Conservation (phyloP, 2,888 invertebrate species). For the Tenthredo distinguenda region DNA sequence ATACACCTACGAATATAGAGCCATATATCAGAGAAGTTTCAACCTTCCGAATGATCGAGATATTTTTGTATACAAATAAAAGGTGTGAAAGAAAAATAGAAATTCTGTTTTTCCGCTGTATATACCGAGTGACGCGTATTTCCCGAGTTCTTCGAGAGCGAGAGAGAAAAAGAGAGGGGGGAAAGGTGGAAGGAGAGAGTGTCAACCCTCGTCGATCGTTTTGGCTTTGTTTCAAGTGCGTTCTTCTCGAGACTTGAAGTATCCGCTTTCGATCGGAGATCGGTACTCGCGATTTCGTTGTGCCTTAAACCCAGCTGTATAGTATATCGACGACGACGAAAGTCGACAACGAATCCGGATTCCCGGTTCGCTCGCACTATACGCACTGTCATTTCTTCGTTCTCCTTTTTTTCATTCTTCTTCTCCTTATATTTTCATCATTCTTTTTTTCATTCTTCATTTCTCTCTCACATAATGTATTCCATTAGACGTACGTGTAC, state of each 20-base stretch:
- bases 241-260: conserved; percentile 16
- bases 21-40: too few species aligned
- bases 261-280: conserved; percentile 27
- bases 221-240: conserved; percentile 51
- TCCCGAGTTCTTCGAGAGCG: neutral
- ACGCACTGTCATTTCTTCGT: conserved; percentile 33
- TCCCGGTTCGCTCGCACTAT: neutral
- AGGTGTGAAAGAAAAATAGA: neutral
- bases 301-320: neutral
- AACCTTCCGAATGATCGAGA: neutral
- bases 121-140: neutral
- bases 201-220: conserved; percentile 57
- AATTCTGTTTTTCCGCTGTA: neutral
- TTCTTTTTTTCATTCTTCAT: conserved; percentile 51
- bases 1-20: neutral
- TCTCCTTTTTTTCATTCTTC: conserved; percentile 49
- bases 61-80: neutral
- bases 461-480: conserved; percentile 69
- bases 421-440: too few species aligned
- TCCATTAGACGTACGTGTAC: conserved; percentile 46
- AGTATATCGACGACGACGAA: neutral
- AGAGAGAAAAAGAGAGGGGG: conserved; percentile 54
- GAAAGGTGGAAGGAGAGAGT: conserved; percentile 53
- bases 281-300: conserved; percentile 55
- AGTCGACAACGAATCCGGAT: conserved; percentile 22